Evolutionary conservation across 2,888 invertebrate genomes (phyloP).

Genomic region (Heliconius ethilla): DNA sequence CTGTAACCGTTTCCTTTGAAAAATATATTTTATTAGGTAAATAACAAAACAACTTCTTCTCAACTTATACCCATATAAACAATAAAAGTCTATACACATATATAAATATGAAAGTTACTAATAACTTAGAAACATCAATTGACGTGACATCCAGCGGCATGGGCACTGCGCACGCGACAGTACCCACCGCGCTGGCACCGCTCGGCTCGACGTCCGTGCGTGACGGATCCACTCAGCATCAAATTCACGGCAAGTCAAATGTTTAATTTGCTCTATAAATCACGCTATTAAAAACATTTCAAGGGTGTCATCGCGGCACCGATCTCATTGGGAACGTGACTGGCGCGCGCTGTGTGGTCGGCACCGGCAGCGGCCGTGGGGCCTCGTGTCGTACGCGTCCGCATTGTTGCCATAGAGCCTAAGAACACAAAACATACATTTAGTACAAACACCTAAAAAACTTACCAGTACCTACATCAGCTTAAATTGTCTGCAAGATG

Average conservation of each 20-base stretch:
- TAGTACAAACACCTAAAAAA: conserved; percentile 25
- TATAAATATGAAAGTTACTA: conserved; percentile 14
- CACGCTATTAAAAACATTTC: conserved; percentile 81
- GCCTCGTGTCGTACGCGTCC: conserved; percentile 22
- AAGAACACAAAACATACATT: conserved; percentile 19
- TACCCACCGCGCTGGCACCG: conserved; percentile 37
- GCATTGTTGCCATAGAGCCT: neutral
- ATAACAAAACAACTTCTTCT: neutral
- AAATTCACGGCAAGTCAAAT: conserved; percentile 82
- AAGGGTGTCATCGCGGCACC: conserved; percentile 79
- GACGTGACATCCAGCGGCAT: neutral
- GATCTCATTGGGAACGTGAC: conserved; percentile 80
- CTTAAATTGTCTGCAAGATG: conserved; percentile 6
- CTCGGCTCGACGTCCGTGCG: conserved; percentile 66
- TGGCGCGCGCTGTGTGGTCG: conserved; percentile 73
- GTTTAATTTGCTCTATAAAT: conserved; percentile 83
- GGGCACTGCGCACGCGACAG: conserved; percentile 31
- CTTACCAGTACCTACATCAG: conserved; percentile 7
- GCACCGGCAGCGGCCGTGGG: conserved; percentile 47
- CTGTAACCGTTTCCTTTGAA: neutral
- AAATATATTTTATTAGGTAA: neutral
- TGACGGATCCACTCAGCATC: conserved; percentile 79
- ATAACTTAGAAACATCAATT: conserved; percentile 1
- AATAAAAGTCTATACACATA: neutral
- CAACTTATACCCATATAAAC: neutral